Evolutionary conservation across 30 jellyfish, hydroid and myxozoan genomes (phyloP), one percentile per base, ranked within the genome.

Genomic region (Nemopilema nomurai): DNA sequence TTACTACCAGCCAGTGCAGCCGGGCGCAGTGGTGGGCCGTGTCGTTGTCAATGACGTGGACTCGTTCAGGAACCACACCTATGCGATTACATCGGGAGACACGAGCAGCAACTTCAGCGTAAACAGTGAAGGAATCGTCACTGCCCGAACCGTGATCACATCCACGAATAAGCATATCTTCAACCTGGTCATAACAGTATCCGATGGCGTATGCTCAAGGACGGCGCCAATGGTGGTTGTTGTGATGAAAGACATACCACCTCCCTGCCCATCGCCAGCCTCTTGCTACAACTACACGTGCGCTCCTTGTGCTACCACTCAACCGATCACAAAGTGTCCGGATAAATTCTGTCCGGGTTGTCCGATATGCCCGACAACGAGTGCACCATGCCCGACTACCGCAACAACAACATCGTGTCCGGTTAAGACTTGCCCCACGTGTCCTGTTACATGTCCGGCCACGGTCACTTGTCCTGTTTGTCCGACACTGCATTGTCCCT

Each of bases 311-410:
- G 83, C 87, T 17, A 81, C 86, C 26, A 89, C 90, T 4, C 93
- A 74, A 57, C 87, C 93, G 51, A 64, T 66, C 62, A 84, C 93
- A 22, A 24, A 84, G 30, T 84, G 93, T 26, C 93, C 93, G 21
- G 77, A 84, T 26, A 73, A 84, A 50, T 73, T 74, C 83, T 84
- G 93, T 51, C 93, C 93, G n/a, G 93, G 93, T 20, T 84, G 93
- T 28, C 93, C 93, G 9, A 69, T 84, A 19, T 84, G 93, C 41
- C 93, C 93, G 24, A 84, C 93, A n/a, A 84, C 93, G 19, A 63
- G 78, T 16, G 87, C 87, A 13, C 87, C 93, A 30, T 84, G 93
- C 65, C 93, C 93, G 8, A 84, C 93, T 0, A 74, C 93, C 24
- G 76, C 70, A 0, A 50, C 80, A 22, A 62, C 93, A 74, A 84